Evolutionary conservation across 2,797 vertebrate species (phyloP).

Genomic region (Smutsia temminckii): DNA sequence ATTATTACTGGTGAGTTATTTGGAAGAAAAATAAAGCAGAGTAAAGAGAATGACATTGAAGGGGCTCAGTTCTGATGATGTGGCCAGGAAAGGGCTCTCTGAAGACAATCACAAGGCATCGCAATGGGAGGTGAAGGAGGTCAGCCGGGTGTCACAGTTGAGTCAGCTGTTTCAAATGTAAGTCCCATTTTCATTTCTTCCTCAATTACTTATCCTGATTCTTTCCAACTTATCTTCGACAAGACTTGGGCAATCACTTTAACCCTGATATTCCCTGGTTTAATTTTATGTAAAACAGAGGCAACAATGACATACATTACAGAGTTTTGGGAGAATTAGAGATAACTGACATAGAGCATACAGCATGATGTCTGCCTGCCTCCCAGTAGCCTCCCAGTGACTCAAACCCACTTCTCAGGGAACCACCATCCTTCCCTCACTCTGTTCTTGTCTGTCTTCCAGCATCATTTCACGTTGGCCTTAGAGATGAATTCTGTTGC

Average conservation of each 20-base stretch:
- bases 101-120: background rate
- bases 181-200: background rate
- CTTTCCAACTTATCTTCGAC: background rate
- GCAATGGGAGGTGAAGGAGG: background rate
- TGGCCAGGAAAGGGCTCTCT: background rate
- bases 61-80: background rate
- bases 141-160: background rate
- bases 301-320: background rate
- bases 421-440: background rate
- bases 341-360: rapidly evolving
- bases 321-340: background rate
- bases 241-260: background rate
- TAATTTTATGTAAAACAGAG: background rate
- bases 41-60: background rate
- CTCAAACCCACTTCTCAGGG: background rate
- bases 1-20: background rate
- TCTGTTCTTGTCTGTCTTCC: background rate
- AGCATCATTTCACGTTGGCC: background rate
- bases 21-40: background rate
- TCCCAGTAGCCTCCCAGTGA: rapidly evolving
- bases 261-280: background rate
- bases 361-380: background rate
- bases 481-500: background rate
- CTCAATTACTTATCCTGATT: background rate
- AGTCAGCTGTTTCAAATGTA: background rate